phyloP scores from a whole-genome alignment of 2,888 invertebrate genomes.

The Hydroisotoma schaefferi region DNA sequence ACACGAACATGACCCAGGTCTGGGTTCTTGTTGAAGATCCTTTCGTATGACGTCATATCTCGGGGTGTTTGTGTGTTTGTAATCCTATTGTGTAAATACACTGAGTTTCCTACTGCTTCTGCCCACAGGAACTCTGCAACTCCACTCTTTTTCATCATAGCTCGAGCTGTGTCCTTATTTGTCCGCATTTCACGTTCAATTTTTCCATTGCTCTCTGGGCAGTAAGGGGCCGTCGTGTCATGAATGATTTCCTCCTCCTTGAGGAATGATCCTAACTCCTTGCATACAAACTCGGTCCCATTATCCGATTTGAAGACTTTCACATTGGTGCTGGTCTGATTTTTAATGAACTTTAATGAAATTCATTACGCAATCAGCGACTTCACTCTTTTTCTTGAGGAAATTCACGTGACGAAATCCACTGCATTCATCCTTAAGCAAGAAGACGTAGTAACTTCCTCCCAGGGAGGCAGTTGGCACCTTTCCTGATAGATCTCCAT shows the following conservation, averaged over 20 bases:
- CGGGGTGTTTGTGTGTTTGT: slow-evolving; percentile 42
- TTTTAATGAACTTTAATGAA: slow-evolving; percentile 21
- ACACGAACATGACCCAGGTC: slow-evolving; percentile 49
- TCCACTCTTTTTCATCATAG: slow-evolving; percentile 48
- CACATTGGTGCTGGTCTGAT: slow-evolving; percentile 21
- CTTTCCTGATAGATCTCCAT: slow-evolving; percentile 26
- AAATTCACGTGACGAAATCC: slow-evolving; percentile 20
- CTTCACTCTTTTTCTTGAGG: slow-evolving; percentile 18
- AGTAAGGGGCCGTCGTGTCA: slow-evolving; percentile 49
- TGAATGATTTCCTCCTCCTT: slow-evolving; percentile 49
- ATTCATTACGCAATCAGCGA: not conserved
- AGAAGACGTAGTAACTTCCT: slow-evolving; percentile 17
- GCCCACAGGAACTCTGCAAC: slow-evolving; percentile 49
- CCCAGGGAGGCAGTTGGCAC: slow-evolving; percentile 4
- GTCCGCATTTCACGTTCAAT: slow-evolving; percentile 50
- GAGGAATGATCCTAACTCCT: slow-evolving; percentile 44
- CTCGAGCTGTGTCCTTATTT: slow-evolving; percentile 49
- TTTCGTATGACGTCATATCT: slow-evolving; percentile 50
- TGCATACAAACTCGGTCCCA: slow-evolving; percentile 25
- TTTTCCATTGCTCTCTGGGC: slow-evolving; percentile 50
- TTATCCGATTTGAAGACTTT: slow-evolving; percentile 19
- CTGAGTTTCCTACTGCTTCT: slow-evolving; percentile 50
- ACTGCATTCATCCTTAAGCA: slow-evolving; percentile 27
- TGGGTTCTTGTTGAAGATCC: slow-evolving; percentile 49
- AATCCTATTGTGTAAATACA: slow-evolving; percentile 50